Evolutionary conservation across 23 tunicate species (phyloP).

Genomic region (Ascidia mentula): DNA sequence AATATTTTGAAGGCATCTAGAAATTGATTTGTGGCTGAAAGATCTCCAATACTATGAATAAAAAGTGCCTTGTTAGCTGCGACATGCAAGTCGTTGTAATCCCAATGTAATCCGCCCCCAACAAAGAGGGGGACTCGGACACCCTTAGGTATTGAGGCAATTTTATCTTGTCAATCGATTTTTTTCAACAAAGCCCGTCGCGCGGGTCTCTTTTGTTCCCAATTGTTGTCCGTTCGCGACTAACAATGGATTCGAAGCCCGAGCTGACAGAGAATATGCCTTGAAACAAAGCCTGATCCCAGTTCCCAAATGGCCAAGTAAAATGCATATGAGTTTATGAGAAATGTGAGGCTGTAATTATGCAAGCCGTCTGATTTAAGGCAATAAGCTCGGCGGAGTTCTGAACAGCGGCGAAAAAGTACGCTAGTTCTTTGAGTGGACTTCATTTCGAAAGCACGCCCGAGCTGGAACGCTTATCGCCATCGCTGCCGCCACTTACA

Average conservation of each 20-base stretch:
- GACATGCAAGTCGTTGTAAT: not conserved
- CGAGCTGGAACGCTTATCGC: constrained; percentile 5
- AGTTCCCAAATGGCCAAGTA: not conserved
- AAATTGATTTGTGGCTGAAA: not conserved
- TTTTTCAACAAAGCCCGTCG: not conserved
- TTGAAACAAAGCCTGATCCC: constrained; percentile 1
- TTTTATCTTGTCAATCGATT: constrained; percentile 6
- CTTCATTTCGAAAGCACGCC: not conserved
- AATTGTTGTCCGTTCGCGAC: not conserved
- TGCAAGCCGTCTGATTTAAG: not conserved
- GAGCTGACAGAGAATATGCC: not conserved
- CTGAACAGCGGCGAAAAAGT: not conserved
- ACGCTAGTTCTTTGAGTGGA: not conserved
- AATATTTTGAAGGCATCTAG: not conserved
- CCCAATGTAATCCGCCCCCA: not conserved
- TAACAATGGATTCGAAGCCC: not conserved
- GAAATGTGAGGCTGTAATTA: not conserved
- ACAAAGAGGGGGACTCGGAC: not conserved
- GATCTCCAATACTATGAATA: not conserved
- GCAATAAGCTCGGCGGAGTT: not conserved
- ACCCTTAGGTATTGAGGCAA: not conserved
- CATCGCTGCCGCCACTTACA: not conserved
- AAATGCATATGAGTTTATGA: not conserved
- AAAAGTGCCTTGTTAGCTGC: not conserved
- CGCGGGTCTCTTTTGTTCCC: not conserved